Evolutionary conservation across 2,888 invertebrate species (phyloP), one percentile per base, ranked within the genome.

Genomic region (Neoaliturus tenellus): DNA sequence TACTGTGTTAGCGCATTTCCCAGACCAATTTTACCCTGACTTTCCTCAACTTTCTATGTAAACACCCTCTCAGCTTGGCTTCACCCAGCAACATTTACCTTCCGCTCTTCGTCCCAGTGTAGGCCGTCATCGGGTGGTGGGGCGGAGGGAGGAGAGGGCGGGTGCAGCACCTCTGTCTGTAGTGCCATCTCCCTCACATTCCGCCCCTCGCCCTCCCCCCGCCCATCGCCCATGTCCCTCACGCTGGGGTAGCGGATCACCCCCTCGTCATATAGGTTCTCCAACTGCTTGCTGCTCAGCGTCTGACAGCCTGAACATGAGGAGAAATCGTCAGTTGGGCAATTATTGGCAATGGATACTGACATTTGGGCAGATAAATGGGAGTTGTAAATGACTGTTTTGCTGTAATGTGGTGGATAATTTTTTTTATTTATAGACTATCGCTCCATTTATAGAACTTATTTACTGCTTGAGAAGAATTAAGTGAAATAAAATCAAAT

Each of bases 171-270:
- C 55, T 55, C 78, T 20, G 55, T 78, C 78, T 78, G 78, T 10
- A 78, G 31, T 6, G 44, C 75, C 75, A 75, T 75, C 75, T 75
- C 75, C 12, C 48, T 25, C 75, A 55, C 55, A 33, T 12, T 55
- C 31, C 33, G 8, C 14, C 20, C 20, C 20, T 28, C 33, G 0
- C n/a, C 51, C 28, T 23, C 23, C 28, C 4, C 41, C 17, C 23
- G 6, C 2, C 14, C n/a, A n/a, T n/a, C n/a, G 3, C 14, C 71
- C 39, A 20, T 20, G 2, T 71, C 73, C 73, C 39, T 28, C 28
- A 48, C 78, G 20, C 78, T 78, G 55, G 78, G 78, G 78, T 78
- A 78, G n/a, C 78, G 55, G 33, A 78, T 55, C 6, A 78, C 78
- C 20, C 78, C 78, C 20, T 78, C 78, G 3, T 51, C 31, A 35